Evolutionary conservation across 2,888 invertebrate species (phyloP).

Genomic region (Oligia latruncula): DNA sequence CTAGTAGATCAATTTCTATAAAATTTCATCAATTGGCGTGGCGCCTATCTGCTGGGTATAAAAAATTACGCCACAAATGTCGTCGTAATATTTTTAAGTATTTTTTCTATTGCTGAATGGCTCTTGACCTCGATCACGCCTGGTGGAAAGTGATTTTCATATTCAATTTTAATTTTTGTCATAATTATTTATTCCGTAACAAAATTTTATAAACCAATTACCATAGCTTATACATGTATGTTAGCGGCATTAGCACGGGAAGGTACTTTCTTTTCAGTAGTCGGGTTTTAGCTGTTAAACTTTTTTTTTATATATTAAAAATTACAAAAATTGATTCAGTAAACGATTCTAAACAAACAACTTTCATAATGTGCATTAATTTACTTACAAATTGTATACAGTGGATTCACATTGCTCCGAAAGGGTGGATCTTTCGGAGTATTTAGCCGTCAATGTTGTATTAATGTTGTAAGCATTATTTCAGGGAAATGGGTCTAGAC

Average conservation of each 20-base stretch:
- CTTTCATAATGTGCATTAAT: neutral
- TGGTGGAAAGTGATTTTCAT: too few species aligned
- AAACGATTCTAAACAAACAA: neutral
- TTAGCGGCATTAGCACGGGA: too few species aligned
- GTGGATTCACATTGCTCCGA: neutral
- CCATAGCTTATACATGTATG: too few species aligned
- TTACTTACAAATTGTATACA: neutral
- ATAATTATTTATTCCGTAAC: neutral
- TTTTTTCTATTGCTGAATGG: too few species aligned
- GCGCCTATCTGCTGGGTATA: neutral
- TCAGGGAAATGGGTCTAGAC: slow-evolving; percentile 99
- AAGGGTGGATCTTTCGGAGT: too few species aligned
- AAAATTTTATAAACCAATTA: neutral
- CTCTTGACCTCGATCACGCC: too few species aligned
- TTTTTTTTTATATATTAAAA: too few species aligned
- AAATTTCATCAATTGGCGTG: too few species aligned
- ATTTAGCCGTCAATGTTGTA: neutral
- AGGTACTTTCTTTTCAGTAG: too few species aligned
- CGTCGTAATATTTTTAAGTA: neutral
- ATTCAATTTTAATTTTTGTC: neutral
- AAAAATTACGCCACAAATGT: neutral
- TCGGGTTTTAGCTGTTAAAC: too few species aligned
- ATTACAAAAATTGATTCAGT: neutral
- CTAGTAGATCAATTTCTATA: too few species aligned
- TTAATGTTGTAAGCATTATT: slow-evolving; percentile 36